Conservation (phyloP, 2,888 invertebrate species). For the Bombylius discolor region DNA sequence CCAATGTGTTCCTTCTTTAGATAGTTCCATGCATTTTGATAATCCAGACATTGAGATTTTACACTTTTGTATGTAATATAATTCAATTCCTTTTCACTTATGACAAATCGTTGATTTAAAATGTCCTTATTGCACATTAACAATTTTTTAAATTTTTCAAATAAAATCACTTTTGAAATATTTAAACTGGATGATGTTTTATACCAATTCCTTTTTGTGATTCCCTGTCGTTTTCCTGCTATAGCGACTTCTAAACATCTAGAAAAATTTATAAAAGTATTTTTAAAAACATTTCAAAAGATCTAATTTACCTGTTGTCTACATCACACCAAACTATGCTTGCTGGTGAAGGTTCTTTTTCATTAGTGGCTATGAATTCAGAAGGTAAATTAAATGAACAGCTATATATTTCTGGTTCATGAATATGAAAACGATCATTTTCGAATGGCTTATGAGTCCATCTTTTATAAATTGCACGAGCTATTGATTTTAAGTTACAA, state of each 20-base stretch:
- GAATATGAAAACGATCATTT: constrained; percentile 16
- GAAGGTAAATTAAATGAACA: constrained; percentile 26
- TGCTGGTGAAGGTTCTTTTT: constrained; percentile 42
- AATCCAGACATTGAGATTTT: constrained; percentile 23
- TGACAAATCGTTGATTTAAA: constrained; percentile 8
- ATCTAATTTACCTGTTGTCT: background rate
- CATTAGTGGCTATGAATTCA: constrained; percentile 30
- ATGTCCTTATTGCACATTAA: constrained; percentile 27
- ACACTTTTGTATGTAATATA: constrained; percentile 19
- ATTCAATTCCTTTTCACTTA: constrained; percentile 7
- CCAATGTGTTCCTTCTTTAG: constrained; percentile 40
- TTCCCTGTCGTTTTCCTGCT: constrained; percentile 64
- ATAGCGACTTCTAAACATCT: constrained; percentile 59
- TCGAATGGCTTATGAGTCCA: constrained; percentile 17
- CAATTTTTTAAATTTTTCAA: constrained; percentile 38
- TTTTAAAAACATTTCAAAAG: background rate
- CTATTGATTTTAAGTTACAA: constrained; percentile 46
- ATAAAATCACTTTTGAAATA: constrained; percentile 44
- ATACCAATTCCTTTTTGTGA: constrained; percentile 49
- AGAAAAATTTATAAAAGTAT: constrained; percentile 23
- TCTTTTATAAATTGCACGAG: constrained; percentile 41
- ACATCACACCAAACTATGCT: constrained; percentile 47
- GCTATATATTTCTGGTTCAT: constrained; percentile 22
- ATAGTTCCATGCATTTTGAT: constrained; percentile 36
- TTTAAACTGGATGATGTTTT: constrained; percentile 37